Conservation (phyloP, 1,140 invertebrate genomes). For the Mycetomoellerius zeteki region DNA sequence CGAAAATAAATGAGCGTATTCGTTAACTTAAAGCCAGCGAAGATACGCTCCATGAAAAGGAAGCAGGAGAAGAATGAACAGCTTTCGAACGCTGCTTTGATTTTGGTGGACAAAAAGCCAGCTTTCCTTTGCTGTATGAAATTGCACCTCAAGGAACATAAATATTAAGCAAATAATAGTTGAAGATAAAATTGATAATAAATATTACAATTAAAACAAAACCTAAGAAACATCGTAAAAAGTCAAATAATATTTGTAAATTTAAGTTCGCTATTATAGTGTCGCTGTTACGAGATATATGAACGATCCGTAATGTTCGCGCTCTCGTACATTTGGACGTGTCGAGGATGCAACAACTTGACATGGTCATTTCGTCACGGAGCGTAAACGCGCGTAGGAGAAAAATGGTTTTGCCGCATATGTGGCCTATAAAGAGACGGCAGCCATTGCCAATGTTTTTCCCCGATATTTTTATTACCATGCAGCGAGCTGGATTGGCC, state of each 20-base stretch:
- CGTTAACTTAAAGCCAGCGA: too few species aligned
- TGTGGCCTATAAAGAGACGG: slow-evolving; percentile 48
- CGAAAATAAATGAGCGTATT: too few species aligned
- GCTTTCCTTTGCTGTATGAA: too few species aligned
- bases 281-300: too few species aligned
- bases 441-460: slow-evolving; percentile 71
- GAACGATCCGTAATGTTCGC: background rate
- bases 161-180: too few species aligned
- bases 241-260: background rate
- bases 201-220: too few species aligned
- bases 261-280: background rate
- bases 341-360: background rate
- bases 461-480: slow-evolving; percentile 82
- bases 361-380: slow-evolving; percentile 67
- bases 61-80: too few species aligned
- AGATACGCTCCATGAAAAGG: too few species aligned
- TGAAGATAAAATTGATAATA: background rate
- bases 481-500: slow-evolving; percentile 78
- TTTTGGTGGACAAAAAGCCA: too few species aligned
- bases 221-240: too few species aligned
- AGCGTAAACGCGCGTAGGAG: background rate
- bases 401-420: slow-evolving; percentile 64
- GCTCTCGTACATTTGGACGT: background rate
- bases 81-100: too few species aligned
- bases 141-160: too few species aligned